phyloP scores from a whole-genome alignment of 2,888 invertebrate species.

The Chymomyza amoena region DNA sequence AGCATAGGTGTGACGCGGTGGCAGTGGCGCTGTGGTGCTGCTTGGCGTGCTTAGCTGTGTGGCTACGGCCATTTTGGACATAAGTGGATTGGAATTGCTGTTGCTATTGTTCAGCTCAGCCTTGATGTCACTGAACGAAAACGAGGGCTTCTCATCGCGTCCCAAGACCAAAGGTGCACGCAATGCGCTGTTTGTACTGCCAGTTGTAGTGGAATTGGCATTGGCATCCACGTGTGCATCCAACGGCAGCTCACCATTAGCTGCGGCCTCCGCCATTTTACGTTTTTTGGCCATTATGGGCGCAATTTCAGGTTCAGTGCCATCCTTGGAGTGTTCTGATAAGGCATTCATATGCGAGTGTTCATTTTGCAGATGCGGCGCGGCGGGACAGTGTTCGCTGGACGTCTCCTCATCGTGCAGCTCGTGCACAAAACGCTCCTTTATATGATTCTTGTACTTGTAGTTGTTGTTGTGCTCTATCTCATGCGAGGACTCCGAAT shows the following conservation, averaged over 20 bases:
- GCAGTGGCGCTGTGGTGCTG: conserved; percentile 60
- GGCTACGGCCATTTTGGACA: conserved; percentile 49
- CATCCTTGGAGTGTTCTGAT: conserved; percentile 77
- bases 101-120: conserved; percentile 67
- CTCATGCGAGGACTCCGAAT: conserved; percentile 78
- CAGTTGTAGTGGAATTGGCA: conserved; percentile 29
- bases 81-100: conserved; percentile 58
- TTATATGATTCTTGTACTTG: conserved; percentile 97
- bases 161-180: conserved; percentile 13
- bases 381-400: conserved; percentile 78
- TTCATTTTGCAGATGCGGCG: conserved; percentile 73
- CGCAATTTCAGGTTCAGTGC: conserved; percentile 76
- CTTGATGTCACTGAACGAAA: conserved; percentile 75
- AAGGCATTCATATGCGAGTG: conserved; percentile 75
- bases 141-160: conserved; percentile 66
- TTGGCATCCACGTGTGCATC: conserved; percentile 45
- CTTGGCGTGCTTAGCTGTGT: conserved; percentile 59
- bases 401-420: conserved; percentile 77
- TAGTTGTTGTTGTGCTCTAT: conserved; percentile 82
- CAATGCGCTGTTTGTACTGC: background rate
- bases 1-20: conserved; percentile 78
- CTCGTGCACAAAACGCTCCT: conserved; percentile 88
- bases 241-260: conserved; percentile 42
- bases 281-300: conserved; percentile 76
- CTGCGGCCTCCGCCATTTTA: conserved; percentile 70